Conservation (phyloP, 2,888 invertebrate species). For the Troilus luridus region DNA sequence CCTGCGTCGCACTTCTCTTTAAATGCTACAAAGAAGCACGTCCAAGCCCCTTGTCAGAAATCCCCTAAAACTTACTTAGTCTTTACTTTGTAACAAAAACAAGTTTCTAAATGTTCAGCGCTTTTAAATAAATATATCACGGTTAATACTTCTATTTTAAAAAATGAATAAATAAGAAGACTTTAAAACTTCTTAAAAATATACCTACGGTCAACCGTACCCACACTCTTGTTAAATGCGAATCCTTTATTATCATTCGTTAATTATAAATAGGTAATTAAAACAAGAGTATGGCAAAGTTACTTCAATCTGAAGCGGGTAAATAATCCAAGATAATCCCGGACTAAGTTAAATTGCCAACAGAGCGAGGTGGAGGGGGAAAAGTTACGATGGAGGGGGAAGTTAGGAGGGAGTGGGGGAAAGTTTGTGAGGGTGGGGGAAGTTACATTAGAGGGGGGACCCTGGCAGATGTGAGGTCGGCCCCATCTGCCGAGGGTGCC, state of each 20-base stretch:
- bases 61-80: neutral
- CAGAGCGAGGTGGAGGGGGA: neutral
- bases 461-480: neutral
- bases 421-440: too few species aligned
- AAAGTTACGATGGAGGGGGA: too few species aligned
- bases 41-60: neutral
- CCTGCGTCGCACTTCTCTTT: neutral
- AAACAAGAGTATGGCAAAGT: neutral
- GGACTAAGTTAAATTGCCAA: slow-evolving; percentile 4
- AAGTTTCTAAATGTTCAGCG: neutral
- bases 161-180: too few species aligned
- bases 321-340: neutral
- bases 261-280: neutral
- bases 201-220: neutral
- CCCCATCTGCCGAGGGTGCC: neutral
- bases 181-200: neutral
- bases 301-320: neutral
- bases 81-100: neutral
- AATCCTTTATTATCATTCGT: neutral
- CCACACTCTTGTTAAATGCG: too few species aligned
- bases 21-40: neutral
- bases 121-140: neutral
- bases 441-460: neutral
- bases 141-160: neutral
- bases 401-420: too few species aligned